phyloP scores from a whole-genome alignment of 53 echinoderm and acorn worm species.

The Stichopus horrens region DNA sequence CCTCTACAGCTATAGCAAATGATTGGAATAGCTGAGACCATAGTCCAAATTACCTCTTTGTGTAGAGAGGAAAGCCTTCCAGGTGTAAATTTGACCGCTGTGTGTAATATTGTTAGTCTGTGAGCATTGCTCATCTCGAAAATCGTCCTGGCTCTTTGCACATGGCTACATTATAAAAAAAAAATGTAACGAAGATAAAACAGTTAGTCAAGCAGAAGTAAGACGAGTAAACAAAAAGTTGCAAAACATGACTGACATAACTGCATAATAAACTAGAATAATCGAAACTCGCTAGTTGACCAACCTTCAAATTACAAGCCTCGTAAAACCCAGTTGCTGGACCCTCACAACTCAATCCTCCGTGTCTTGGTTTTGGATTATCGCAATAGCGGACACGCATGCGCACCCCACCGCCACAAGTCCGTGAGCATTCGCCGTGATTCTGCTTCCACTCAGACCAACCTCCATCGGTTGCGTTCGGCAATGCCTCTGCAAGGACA shows the following conservation, averaged over 20 bases:
- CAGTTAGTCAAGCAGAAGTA: no score
- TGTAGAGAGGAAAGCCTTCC: constrained; percentile 56
- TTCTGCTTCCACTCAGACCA: constrained; percentile 69
- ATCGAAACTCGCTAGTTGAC: background rate
- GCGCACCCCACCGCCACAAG: constrained; percentile 80
- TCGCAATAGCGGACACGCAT: constrained; percentile 65
- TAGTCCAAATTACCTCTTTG: constrained; percentile 48
- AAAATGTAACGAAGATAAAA: background rate
- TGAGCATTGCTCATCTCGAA: constrained; percentile 74
- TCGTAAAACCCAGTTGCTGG: constrained; percentile 49
- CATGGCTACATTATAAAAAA: constrained; percentile 55
- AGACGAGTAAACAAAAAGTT: no score
- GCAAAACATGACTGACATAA: no score
- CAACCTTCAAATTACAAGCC: constrained; percentile 68
- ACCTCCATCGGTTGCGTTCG: constrained; percentile 65
- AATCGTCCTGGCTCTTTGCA: constrained; percentile 66
- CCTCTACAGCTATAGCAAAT: no score
- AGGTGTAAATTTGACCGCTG: constrained; percentile 68
- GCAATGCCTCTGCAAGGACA: constrained; percentile 53
- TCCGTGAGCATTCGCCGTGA: constrained; percentile 69
- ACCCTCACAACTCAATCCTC: constrained; percentile 68
- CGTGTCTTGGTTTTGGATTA: constrained; percentile 69
- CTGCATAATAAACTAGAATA: background rate
- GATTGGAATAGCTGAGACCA: no score
- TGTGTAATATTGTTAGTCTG: constrained; percentile 61